Percentiles rank a stretch among this genome's conserved stretches.
These are phyloP conservation scores for Cottoperca gobio DNA, from an alignment of 2,797 vertebrate species.

Conservation along the genomic window DNA sequence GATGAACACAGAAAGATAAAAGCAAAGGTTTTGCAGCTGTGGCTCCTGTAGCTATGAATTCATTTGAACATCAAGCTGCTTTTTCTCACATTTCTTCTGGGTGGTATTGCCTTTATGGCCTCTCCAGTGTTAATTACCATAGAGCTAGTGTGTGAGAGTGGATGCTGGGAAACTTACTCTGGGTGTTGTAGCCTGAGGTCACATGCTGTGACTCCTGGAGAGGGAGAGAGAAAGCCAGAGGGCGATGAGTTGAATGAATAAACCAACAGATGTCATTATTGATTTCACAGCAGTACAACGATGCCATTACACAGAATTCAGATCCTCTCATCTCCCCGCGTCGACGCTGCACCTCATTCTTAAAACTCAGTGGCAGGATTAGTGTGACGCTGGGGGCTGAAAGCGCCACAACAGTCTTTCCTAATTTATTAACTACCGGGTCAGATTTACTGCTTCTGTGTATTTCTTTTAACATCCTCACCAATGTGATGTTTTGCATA, in stretches of 20 bases:
- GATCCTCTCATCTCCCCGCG: conserved; percentile 44
- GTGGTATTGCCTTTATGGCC: conserved; percentile 34
- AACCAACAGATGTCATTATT: conserved; percentile 76
- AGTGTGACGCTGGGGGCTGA: conserved; percentile 40
- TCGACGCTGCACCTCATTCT: conserved; percentile 43
- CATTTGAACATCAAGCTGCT: conserved; percentile 38
- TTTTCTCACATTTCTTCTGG: conserved; percentile 24
- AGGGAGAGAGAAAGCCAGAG: conserved; percentile 59
- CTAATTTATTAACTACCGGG: conserved; percentile 55
- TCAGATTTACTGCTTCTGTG: conserved; percentile 46
- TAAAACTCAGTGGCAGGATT: conserved; percentile 50
- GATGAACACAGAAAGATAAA: conserved; percentile 42
- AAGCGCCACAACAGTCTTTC: conserved; percentile 1
- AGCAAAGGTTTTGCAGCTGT: background rate
- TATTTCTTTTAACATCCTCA: conserved; percentile 27
- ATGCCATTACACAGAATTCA: conserved; percentile 52
- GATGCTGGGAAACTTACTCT: conserved; percentile 90
- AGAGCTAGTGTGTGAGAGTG: conserved; percentile 29
- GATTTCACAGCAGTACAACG: conserved; percentile 70
- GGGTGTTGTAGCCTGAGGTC: conserved; percentile 93
- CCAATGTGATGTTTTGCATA: conserved; percentile 21
- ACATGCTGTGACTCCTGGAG: conserved; percentile 93
- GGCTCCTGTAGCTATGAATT: conserved; percentile 29
- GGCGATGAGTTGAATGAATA: conserved; percentile 72
- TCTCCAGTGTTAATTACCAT: conserved; percentile 46